Base-by-base conservation (phyloP, 2,113 vertebrate species). In the Rhabdomys dilectus region DNA sequence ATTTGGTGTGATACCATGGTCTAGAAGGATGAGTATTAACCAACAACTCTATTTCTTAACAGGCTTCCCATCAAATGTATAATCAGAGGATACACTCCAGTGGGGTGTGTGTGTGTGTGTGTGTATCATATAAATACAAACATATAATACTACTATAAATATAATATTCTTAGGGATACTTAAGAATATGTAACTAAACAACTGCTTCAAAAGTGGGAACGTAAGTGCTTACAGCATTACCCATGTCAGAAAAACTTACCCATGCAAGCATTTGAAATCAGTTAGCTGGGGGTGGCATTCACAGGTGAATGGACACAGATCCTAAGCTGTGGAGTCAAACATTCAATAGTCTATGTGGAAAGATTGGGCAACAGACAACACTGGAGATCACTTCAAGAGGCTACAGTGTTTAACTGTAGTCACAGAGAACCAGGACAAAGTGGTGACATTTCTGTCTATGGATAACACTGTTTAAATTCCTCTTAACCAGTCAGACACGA, bases 181-280 rank as follows among this genome's bases (percentile, higher is more conserved):
- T 76, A 60, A 86, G 21, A 86, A 39, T 91, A 85, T 53, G 34
- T 36, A n/a, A n/a, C 58, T 92, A 93, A 88, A 45, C 84, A 95
- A 94, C 10, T 93, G 36, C 68, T 95, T 34, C 19, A 86, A 66
- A 86, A 51, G 60, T 66, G 16, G 4, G 34, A 56, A 42, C 70
- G 94, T 15, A 92, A 22, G 29, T 75, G 29, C 88, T 82, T 95
- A 84, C 13, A 60, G 22, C 4, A 91, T 45, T n/a, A 81, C 11
- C 26, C 17, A 77, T 76, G 70, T 36, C 80, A 94, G 91, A 68
- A 91, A 95, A 86, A 53, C 11, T 72, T 77, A 62, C 7, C 60
- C 89, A n/a, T 39, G 31, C 3, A 91, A 84, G 45, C 42, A 88
- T 94, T 91, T 82, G 19, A 91, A 91, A 73, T 39, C 66, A 87